Evolutionary conservation across 2,888 invertebrate species (phyloP).

Genomic region (Hirudinaria manillensis): DNA sequence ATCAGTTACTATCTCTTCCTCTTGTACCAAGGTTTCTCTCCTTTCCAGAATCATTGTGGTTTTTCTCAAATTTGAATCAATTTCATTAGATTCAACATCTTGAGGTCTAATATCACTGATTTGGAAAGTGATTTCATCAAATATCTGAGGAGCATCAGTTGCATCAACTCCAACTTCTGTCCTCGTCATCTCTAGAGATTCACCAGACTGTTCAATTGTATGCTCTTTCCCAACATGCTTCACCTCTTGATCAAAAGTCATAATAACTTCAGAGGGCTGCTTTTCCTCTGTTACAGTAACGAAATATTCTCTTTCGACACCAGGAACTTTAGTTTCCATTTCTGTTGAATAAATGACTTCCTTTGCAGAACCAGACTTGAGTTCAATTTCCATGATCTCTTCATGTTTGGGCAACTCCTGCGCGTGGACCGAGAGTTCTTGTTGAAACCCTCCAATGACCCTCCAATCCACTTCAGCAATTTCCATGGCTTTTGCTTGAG

Average conservation of each 20-base stretch:
- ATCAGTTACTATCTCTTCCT: neutral
- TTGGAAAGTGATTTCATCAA: conserved; percentile 3
- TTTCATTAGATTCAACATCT: neutral
- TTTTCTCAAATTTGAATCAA: neutral
- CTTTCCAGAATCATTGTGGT: neutral
- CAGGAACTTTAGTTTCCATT: neutral
- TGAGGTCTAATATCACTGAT: neutral
- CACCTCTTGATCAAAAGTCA: neutral
- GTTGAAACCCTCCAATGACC: too few species aligned
- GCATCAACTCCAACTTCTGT: neutral
- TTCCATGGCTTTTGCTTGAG: too few species aligned
- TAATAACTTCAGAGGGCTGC: conserved; percentile 2
- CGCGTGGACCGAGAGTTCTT: too few species aligned
- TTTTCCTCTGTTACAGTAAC: neutral
- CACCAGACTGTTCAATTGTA: neutral
- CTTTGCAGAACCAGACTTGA: neutral
- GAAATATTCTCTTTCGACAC: neutral
- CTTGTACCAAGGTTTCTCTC: neutral
- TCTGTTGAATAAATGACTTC: conserved; percentile 2
- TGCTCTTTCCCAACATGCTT: neutral
- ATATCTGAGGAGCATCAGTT: neutral
- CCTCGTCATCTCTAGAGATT: neutral
- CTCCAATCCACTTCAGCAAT: too few species aligned
- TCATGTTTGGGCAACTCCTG: neutral
- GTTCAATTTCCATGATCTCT: neutral